Evolutionary conservation across 2,797 vertebrate species (phyloP).

Genomic region (Gila robusta): DNA sequence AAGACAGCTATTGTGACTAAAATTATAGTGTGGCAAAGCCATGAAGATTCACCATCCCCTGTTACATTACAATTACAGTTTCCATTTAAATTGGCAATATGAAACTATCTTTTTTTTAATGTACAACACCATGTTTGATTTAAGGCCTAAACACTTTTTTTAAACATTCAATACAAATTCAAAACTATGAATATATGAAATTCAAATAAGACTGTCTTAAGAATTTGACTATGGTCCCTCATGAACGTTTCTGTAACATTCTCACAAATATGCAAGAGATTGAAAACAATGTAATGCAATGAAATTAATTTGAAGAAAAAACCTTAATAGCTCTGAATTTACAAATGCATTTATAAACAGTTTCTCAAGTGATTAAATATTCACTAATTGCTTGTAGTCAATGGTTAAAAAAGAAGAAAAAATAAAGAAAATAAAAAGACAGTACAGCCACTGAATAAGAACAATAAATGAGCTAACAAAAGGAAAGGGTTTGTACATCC

Average conservation of each 20-base stretch:
- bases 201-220: background rate
- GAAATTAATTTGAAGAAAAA: background rate
- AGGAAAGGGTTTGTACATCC: background rate
- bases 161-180: background rate
- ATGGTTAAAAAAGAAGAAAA: background rate
- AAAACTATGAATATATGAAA: background rate
- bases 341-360: background rate
- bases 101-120: background rate
- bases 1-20: constrained; percentile 10
- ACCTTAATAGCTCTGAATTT: background rate
- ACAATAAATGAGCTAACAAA: background rate
- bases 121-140: background rate
- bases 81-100: background rate
- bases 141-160: background rate
- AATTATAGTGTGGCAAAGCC: background rate
- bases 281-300: background rate
- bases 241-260: background rate
- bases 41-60: background rate
- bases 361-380: background rate
- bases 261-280: background rate
- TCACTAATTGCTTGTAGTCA: background rate
- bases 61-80: background rate
- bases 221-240: background rate
- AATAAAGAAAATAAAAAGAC: no score
- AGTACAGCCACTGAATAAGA: background rate